These are phyloP conservation scores for Cetoscarus ocellatus DNA, from an alignment of 2,797 vertebrate species.

Conservation along the genomic window DNA sequence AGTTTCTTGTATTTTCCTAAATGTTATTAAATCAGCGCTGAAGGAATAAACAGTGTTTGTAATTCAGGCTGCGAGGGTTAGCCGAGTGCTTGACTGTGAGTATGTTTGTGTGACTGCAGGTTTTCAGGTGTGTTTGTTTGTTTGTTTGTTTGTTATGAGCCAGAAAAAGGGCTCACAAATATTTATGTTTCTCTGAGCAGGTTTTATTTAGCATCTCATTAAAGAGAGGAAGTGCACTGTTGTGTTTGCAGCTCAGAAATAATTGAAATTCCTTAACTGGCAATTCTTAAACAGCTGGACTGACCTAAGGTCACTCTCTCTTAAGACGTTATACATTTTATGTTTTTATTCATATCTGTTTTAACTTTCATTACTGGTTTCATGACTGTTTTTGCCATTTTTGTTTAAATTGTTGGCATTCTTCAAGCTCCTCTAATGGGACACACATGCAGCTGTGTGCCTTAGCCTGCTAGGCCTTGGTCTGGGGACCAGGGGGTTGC, in stretches of 20 bases:
- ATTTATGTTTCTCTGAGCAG: constrained; percentile 37
- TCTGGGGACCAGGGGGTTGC: no score
- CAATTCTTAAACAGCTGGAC: not conserved
- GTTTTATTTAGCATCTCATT: constrained; percentile 39
- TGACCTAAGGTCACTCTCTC: no score
- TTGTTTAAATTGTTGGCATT: no score
- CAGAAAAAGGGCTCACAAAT: constrained; percentile 27
- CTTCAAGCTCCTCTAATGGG: no score
- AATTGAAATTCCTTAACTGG: not conserved
- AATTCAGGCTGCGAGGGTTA: constrained; percentile 51
- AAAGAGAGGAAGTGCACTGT: constrained; percentile 29
- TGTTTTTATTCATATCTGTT: no score
- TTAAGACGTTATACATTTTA: no score
- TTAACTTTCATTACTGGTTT: no score
- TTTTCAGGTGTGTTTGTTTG: constrained; percentile 43
- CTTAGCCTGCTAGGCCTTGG: no score
- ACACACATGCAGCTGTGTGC: no score
- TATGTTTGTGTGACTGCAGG: constrained; percentile 23
- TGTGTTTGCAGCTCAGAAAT: constrained; percentile 6
- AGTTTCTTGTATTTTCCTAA: constrained; percentile 66
- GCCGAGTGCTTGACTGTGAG: constrained; percentile 14
- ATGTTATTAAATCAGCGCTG: constrained; percentile 60
- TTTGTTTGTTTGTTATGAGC: constrained; percentile 28
- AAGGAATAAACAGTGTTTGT: constrained; percentile 73
- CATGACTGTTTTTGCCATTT: no score